phyloP scores from a whole-genome alignment of 2,797 vertebrate species.

The Pogoniulus pusillus region DNA sequence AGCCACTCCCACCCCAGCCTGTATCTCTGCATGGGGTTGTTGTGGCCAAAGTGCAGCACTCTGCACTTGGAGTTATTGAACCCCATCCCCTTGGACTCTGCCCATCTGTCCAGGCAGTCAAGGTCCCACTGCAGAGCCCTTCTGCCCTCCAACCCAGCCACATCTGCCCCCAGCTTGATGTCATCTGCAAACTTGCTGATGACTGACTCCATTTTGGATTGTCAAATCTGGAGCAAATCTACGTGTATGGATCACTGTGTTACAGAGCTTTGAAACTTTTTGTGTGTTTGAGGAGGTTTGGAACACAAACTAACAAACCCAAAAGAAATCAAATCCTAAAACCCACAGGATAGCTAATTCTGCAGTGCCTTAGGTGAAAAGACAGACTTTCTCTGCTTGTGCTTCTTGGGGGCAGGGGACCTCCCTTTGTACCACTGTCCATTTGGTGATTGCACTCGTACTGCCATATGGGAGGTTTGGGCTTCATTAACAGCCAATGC shows the following conservation, averaged over 20 bases:
- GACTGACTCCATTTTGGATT: neutral
- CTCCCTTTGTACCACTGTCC: neutral
- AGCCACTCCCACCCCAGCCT: too few species aligned
- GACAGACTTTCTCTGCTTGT: neutral
- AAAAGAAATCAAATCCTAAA: neutral
- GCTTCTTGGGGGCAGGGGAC: neutral
- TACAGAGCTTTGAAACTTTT: neutral
- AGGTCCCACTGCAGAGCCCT: too few species aligned
- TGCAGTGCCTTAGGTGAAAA: neutral
- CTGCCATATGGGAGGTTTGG: neutral
- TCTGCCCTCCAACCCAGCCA: too few species aligned
- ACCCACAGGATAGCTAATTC: neutral
- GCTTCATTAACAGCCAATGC: neutral
- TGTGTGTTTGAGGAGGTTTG: accelerated
- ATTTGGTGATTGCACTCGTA: neutral
- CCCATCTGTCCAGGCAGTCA: too few species aligned
- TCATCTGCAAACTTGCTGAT: too few species aligned
- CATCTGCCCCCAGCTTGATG: too few species aligned
- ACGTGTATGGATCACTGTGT: neutral
- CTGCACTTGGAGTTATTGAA: too few species aligned
- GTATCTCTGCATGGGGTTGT: too few species aligned
- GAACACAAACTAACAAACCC: neutral
- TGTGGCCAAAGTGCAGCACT: too few species aligned
- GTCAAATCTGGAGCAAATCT: neutral
- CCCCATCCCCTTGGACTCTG: too few species aligned